Base-by-base conservation (phyloP, 2,113 vertebrate species). In the Oceanodroma tethys region DNA sequence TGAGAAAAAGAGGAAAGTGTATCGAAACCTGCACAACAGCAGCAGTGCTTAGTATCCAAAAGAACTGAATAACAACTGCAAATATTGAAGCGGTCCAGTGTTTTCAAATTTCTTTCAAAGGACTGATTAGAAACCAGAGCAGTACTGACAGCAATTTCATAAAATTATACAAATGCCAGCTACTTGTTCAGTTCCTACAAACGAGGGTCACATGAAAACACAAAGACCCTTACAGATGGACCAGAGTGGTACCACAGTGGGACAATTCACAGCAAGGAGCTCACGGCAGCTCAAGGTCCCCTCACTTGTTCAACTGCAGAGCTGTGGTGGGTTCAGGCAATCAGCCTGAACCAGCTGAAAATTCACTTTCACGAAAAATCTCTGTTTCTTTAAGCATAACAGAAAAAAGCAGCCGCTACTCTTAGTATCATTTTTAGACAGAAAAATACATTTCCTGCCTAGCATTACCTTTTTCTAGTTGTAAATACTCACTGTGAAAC, bases 191-290 rank as follows among this genome's bases (percentile, higher is more conserved):
- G 29, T 45, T 52, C 55, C 42, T 50, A n/a, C 42, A 40, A 62
- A 47, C 0, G 0, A n/a, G 34, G 27, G 5, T 36, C 26, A 25
- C 7, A 2, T 9, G 30, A 68, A 68, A 62, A 80, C 8, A 16
- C 22, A 29, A 67, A 36, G 29, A 56, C 7, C 11, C 13, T 34
- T 29, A 7, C 4, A 13, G 52, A 29, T 29, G 32, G 50, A 45
- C 42, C 29, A 7, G 29, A 11, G 6, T 2, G 34, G 27, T 38
- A 40, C 55, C 20, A 6, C 18, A 11, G 10, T 1, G 29, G n/a
- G n/a, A 42, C 19, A 36, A 56, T 1, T 50, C 67, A 29, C 10
- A 50, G 34, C 16, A 47, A 53, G 17, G 34, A 71, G 12, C 14
- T 72, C 11, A 16, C 8, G 14, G 34, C 29, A 78, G 29, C 17